Evolutionary conservation across 1,140 invertebrate genomes (phyloP).

Genomic region (Acromyrmex heyeri): DNA sequence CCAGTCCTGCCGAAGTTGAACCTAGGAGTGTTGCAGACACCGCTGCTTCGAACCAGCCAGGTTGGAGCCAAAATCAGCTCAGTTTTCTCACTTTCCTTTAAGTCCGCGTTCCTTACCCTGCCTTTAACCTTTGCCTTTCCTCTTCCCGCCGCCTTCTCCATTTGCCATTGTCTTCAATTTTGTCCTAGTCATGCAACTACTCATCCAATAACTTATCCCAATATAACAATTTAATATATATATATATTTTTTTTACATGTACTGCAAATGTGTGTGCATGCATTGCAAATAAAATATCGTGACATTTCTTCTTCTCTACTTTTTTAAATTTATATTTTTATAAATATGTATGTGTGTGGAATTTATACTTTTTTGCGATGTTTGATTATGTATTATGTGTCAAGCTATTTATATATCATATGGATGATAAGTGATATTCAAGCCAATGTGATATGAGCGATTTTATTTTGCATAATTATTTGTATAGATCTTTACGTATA

Average conservation of each 20-base stretch:
- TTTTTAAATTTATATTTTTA: constrained; percentile 29
- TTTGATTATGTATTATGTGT: constrained; percentile 28
- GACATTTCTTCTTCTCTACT: constrained; percentile 45
- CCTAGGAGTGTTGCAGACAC: constrained; percentile 86
- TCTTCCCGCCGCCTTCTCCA: constrained; percentile 1
- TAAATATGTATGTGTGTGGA: constrained; percentile 48
- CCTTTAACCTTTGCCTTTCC: not conserved
- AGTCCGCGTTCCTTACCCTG: constrained; percentile 61
- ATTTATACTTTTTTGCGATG: constrained; percentile 44
- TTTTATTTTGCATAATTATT: constrained; percentile 54
- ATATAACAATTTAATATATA: constrained; percentile 54
- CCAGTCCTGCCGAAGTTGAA: constrained; percentile 87
- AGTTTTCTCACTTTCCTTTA: constrained; percentile 83
- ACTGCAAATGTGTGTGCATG: constrained; percentile 77
- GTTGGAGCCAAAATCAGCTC: constrained; percentile 87
- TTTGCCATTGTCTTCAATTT: constrained; percentile 56
- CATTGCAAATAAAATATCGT: constrained; percentile 76
- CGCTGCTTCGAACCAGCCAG: constrained; percentile 87
- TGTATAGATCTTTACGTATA: not conserved
- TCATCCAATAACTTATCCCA: constrained; percentile 30
- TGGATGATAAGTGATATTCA: constrained; percentile 34
- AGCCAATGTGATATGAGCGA: constrained; percentile 68
- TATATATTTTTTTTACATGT: constrained; percentile 67
- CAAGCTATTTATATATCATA: constrained; percentile 59
- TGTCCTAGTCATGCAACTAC: constrained; percentile 65